Evolutionary conservation across 1,140 invertebrate species (phyloP).

Genomic region (Drosophila parabipectinata): DNA sequence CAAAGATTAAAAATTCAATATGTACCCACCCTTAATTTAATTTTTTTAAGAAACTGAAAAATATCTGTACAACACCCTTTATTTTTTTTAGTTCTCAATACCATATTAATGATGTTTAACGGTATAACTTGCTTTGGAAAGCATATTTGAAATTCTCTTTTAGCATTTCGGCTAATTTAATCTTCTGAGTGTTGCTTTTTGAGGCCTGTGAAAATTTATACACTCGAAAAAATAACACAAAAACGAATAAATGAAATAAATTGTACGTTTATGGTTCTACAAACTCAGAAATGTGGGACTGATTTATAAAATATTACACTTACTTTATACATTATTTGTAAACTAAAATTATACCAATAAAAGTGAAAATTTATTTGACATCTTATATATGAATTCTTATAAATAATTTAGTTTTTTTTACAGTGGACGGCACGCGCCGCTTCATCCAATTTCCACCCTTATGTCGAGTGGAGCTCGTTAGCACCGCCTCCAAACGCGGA

Average conservation of each 20-base stretch:
- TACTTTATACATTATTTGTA: background rate
- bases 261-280: background rate
- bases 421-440: slow-evolving; percentile 44
- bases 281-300: background rate
- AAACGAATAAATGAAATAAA: background rate
- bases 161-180: slow-evolving; percentile 29
- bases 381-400: background rate
- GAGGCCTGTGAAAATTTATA: slow-evolving; percentile 36
- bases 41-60: no score
- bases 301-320: background rate
- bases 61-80: background rate
- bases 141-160: slow-evolving; percentile 16
- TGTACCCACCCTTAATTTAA: background rate
- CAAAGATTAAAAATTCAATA: background rate
- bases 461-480: slow-evolving; percentile 43
- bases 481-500: slow-evolving; percentile 66
- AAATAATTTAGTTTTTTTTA: background rate
- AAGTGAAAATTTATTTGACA: background rate
- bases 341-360: background rate
- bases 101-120: background rate
- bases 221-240: slow-evolving; percentile 17
- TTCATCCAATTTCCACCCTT: slow-evolving; percentile 62
- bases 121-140: background rate
- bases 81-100: background rate
- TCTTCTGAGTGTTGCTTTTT: slow-evolving; percentile 47